Evolutionary conservation across 2,797 vertebrate genomes (phyloP).

Genomic region (Fringilla coelebs): DNA sequence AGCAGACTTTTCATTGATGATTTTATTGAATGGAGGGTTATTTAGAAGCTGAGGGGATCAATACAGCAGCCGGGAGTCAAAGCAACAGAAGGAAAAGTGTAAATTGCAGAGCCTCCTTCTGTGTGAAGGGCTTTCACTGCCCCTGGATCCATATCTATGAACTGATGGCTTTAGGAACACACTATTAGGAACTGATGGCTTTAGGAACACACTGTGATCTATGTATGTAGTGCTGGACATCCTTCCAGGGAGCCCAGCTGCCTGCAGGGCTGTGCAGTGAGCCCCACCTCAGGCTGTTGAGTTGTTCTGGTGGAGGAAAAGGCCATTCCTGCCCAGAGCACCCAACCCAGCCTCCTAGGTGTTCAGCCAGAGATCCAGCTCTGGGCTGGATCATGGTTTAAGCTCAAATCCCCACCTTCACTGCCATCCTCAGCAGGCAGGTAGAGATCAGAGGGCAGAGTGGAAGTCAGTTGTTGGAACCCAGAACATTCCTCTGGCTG

Average conservation of each 20-base stretch:
- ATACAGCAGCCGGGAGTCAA: not conserved
- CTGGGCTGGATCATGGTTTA: not conserved
- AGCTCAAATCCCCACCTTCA: not conserved
- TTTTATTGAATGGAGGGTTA: not conserved
- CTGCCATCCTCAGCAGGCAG: not conserved
- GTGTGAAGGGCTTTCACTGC: not conserved
- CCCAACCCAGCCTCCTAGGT: not conserved
- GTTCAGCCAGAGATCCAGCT: not conserved
- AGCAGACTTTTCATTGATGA: slow-evolving; percentile 5
- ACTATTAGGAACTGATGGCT: too few relatives aligned
- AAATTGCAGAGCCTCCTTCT: not conserved
- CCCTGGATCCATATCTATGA: not conserved
- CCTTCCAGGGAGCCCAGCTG: not conserved
- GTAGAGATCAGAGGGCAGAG: not conserved
- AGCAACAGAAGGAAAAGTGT: not conserved
- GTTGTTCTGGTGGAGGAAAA: not conserved
- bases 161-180: not conserved
- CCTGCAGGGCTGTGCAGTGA: not conserved
- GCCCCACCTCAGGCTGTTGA: not conserved
- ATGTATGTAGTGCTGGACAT: not conserved
- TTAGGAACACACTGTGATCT: not conserved
- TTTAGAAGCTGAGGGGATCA: slow-evolving; percentile 32
- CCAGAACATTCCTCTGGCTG: too few relatives aligned
- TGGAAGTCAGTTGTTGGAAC: not conserved
- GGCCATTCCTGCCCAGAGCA: not conserved